phyloP scores from a whole-genome alignment of 2,113 vertebrate genomes.

The Semnornis frantzii region DNA sequence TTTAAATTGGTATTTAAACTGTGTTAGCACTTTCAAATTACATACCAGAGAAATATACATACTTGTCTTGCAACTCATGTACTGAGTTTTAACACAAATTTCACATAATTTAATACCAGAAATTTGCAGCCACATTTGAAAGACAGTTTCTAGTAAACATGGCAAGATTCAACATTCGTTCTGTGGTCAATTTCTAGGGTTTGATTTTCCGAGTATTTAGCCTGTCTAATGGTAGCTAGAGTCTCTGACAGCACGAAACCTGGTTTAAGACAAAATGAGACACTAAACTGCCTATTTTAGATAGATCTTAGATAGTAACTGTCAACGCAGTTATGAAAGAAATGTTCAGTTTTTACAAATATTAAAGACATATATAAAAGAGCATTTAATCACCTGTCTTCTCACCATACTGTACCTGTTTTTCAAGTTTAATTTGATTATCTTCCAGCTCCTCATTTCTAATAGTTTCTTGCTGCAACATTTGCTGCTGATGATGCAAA shows the following conservation, averaged over 20 bases:
- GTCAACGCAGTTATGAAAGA: not conserved
- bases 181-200: not conserved
- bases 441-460: constrained; percentile 91
- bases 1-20: not conserved
- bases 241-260: not conserved
- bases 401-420: constrained; percentile 76
- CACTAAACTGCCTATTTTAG: not conserved
- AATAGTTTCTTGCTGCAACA: constrained; percentile 89
- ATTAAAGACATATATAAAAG: not conserved
- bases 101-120: not conserved
- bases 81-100: not conserved
- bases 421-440: constrained; percentile 85
- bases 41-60: not conserved
- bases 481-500: constrained; percentile 88
- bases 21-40: not conserved
- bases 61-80: not conserved
- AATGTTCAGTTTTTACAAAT: not conserved
- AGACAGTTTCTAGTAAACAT: not conserved
- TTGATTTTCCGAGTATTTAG: not conserved
- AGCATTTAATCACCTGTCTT: not conserved
- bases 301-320: not conserved
- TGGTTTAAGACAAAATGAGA: not conserved
- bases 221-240: not conserved
- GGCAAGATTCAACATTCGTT: not conserved
- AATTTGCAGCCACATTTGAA: not conserved